Conservation (phyloP, 2,797 vertebrate species). For the Hypotaenidia okinawae region DNA sequence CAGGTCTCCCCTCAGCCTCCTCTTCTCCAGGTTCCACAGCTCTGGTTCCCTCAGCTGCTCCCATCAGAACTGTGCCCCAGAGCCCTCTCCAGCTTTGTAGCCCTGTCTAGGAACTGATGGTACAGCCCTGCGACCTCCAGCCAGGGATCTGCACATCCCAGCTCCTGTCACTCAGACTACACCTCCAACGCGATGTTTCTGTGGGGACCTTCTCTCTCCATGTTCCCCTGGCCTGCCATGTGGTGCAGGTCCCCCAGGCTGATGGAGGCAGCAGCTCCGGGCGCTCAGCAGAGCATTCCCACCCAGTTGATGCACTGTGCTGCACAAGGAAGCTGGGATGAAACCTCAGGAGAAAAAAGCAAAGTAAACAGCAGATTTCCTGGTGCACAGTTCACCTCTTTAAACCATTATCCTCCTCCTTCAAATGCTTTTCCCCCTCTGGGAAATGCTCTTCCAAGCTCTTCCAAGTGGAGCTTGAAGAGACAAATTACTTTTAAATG, state of each 20-base stretch:
- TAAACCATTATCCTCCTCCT: background rate
- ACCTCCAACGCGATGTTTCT: background rate
- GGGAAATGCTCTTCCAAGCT: too few species aligned
- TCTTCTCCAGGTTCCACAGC: background rate
- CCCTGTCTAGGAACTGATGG: too few species aligned
- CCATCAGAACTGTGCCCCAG: background rate
- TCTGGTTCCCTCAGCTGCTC: background rate
- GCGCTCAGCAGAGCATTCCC: background rate
- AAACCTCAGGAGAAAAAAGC: conserved; percentile 1
- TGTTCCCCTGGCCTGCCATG: too few species aligned
- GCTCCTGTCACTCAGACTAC: background rate
- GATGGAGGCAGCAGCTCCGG: background rate
- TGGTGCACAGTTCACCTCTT: background rate
- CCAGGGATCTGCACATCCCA: too few species aligned
- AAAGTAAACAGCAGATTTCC: conserved; percentile 2
- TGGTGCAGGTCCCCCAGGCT: too few species aligned
- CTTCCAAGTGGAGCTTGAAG: conserved; percentile 2
- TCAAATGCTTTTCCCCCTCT: background rate
- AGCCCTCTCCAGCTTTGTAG: too few species aligned
- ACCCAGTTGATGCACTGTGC: rapidly evolving
- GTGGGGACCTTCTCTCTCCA: rapidly evolving
- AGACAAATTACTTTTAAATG: conserved; percentile 11
- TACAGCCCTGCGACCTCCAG: too few species aligned
- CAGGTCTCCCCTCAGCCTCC: background rate
- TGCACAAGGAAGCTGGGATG: background rate